Evolutionary conservation across 2,888 invertebrate genomes (phyloP).

Genomic region (Phyto melanocephala): DNA sequence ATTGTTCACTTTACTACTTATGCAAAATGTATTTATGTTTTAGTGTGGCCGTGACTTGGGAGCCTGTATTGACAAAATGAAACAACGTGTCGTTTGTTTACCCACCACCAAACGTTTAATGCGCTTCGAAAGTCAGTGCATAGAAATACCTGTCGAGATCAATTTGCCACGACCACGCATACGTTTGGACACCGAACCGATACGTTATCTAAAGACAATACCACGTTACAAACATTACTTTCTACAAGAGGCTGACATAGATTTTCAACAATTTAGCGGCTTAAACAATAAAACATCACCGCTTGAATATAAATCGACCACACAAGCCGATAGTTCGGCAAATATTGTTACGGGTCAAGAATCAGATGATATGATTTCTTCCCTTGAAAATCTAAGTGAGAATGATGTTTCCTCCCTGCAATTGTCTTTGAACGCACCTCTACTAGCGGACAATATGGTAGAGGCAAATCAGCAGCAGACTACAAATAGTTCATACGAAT

Average conservation of each 20-base stretch:
- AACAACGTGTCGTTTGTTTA: constrained; percentile 77
- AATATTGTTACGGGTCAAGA: constrained; percentile 73
- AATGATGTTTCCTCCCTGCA: constrained; percentile 74
- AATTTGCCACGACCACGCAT: constrained; percentile 77
- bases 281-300: constrained; percentile 66
- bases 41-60: constrained; percentile 77
- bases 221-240: constrained; percentile 76
- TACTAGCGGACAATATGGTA: constrained; percentile 11
- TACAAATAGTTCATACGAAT: constrained; percentile 71
- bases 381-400: constrained; percentile 76
- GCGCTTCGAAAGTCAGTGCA: constrained; percentile 78
- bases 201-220: constrained; percentile 78
- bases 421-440: constrained; percentile 69
- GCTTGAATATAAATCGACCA: constrained; percentile 70
- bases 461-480: constrained; percentile 22
- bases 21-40: background rate
- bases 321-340: constrained; percentile 66
- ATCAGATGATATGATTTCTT: constrained; percentile 77
- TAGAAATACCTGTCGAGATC: constrained; percentile 77
- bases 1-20: background rate
- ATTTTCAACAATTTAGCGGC: constrained; percentile 71
- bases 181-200: constrained; percentile 74
- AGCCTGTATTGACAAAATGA: constrained; percentile 74
- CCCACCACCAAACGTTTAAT: constrained; percentile 78
- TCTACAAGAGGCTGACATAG: constrained; percentile 74